phyloP scores from a whole-genome alignment of 2,797 vertebrate genomes.

The Xenopus petersii region DNA sequence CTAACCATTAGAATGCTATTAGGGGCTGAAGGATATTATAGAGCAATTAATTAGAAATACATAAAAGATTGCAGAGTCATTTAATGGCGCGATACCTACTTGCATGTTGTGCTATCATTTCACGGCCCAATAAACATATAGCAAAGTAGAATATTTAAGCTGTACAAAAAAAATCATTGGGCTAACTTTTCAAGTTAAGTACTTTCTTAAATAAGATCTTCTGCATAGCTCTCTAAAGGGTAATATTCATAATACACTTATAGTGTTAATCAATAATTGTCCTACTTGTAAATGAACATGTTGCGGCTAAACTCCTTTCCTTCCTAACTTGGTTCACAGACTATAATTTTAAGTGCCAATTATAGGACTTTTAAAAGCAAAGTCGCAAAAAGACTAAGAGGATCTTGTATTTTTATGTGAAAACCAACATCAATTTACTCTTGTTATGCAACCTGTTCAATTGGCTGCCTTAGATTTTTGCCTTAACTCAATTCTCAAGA shows the following conservation, averaged over 20 bases:
- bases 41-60: neutral
- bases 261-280: neutral
- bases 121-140: slow-evolving; percentile 3
- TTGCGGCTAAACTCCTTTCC: slow-evolving; percentile 11
- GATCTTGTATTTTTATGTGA: neutral
- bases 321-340: neutral
- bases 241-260: slow-evolving; percentile 15
- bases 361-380: slow-evolving; percentile 4
- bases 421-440: slow-evolving; percentile 8
- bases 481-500: neutral
- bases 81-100: too few relatives aligned
- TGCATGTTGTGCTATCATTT: neutral
- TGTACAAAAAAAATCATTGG: neutral
- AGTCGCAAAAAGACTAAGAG: neutral
- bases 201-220: slow-evolving; percentile 10
- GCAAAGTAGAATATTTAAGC: slow-evolving; percentile 1
- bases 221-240: neutral
- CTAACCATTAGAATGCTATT: too few relatives aligned
- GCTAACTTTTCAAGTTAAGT: slow-evolving; percentile 3
- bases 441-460: neutral
- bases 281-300: neutral
- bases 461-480: neutral
- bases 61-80: neutral
- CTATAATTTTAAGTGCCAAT: neutral
- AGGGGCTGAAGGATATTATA: neutral